Evolutionary conservation across 2,888 invertebrate species (phyloP).

Genomic region (Laspeyria flexula): DNA sequence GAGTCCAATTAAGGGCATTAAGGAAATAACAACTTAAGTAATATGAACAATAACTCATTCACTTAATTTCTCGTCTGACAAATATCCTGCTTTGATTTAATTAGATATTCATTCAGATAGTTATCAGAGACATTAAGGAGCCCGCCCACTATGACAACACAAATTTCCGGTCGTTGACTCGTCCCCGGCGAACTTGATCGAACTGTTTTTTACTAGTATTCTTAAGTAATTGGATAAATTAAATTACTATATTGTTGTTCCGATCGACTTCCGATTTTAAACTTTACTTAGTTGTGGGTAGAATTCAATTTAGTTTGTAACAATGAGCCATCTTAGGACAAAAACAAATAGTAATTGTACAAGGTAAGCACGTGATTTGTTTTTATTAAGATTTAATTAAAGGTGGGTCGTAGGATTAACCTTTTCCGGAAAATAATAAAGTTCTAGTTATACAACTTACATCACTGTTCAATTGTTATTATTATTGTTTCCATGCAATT

Average conservation of each 20-base stretch:
- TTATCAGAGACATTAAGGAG: slow-evolving; percentile 19
- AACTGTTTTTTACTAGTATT: background rate
- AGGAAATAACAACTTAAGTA: slow-evolving; percentile 3
- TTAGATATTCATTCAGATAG: slow-evolving; percentile 3
- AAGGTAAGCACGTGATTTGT: no score
- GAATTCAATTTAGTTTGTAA: no score
- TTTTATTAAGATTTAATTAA: no score
- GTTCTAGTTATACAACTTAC: no score
- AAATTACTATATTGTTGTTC: background rate
- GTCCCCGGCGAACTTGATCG: background rate
- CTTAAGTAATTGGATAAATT: background rate
- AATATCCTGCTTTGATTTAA: slow-evolving; percentile 28
- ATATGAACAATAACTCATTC: background rate
- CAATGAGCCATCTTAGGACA: no score
- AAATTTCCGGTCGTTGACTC: slow-evolving; percentile 9
- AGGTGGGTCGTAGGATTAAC: no score
- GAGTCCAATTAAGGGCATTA: background rate
- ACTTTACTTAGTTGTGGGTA: background rate
- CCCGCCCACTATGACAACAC: slow-evolving; percentile 17
- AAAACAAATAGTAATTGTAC: no score
- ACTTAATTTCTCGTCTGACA: slow-evolving; percentile 9
- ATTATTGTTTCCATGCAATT: no score
- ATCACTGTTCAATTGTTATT: no score
- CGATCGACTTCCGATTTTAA: background rate
- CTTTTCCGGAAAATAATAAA: no score